Conservation (phyloP, 2,888 invertebrate genomes). For the Tanypteryx hageni region DNA sequence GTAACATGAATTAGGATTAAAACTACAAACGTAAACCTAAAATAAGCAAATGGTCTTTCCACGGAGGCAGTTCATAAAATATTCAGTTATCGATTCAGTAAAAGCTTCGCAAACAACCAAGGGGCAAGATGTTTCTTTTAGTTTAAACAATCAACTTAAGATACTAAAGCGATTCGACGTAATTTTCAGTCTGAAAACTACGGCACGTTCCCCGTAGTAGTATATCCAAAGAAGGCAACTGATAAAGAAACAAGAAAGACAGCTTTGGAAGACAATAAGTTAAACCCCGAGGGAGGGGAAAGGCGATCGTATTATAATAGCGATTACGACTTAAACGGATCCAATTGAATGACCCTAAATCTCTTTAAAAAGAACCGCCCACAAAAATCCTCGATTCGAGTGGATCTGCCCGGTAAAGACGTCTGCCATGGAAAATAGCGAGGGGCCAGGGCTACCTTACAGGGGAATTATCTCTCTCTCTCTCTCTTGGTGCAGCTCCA, state of each 20-base stretch:
- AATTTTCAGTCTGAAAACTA: not conserved
- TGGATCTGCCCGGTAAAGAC: not conserved
- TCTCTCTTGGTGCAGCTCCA: constrained; percentile 26
- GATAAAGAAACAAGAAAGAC: not conserved
- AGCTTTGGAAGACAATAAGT: not conserved
- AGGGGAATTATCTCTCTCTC: constrained; percentile 10
- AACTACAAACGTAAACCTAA: no score
- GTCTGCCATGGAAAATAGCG: not conserved
- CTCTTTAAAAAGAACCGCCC: no score
- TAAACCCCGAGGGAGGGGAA: not conserved
- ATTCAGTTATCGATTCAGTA: not conserved
- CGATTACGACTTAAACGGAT: constrained; percentile 22
- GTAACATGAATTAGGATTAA: no score
- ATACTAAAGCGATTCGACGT: not conserved
- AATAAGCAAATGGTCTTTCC: no score
- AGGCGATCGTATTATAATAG: not conserved
- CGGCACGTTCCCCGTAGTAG: not conserved
- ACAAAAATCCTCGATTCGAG: not conserved
- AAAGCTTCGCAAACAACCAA: not conserved
- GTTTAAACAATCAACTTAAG: not conserved
- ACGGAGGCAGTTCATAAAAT: not conserved
- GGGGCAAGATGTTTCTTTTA: not conserved
- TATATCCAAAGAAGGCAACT: not conserved
- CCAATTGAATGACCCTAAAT: not conserved
- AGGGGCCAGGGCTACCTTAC: constrained; percentile 29